Percentiles rank a stretch among this genome's conserved stretches.
These are phyloP conservation scores for Pseudomugil tenellus DNA, from an alignment of 2,797 vertebrate genomes.

Conservation along the genomic window DNA sequence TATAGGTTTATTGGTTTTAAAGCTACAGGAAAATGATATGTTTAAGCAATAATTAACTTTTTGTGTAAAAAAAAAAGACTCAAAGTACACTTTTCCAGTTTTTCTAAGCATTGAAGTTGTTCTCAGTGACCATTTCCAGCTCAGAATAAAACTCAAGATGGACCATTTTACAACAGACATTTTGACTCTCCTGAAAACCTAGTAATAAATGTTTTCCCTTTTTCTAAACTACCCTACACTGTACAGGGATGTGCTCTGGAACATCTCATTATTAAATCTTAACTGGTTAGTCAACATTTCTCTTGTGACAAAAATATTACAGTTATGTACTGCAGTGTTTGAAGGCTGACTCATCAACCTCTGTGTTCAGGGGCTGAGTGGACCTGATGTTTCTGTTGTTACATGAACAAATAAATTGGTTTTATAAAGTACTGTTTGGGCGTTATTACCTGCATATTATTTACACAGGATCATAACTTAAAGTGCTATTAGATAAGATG, in stretches of 20 bases:
- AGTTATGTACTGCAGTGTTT: constrained; percentile 69
- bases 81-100: not conserved
- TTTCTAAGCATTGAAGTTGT: constrained; percentile 24
- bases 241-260: not conserved
- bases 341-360: constrained; percentile 80
- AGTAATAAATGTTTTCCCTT: not conserved
- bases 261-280: not conserved
- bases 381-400: constrained; percentile 75
- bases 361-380: constrained; percentile 64
- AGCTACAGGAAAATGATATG: not conserved
- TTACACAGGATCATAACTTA: not conserved
- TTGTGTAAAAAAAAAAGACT: not conserved
- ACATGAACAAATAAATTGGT: constrained; percentile 32
- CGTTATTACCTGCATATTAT: not conserved
- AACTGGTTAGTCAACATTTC: constrained; percentile 13
- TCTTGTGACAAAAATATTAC: constrained; percentile 16
- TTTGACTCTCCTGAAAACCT: not conserved
- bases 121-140: constrained; percentile 2
- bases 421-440: not conserved
- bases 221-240: not conserved
- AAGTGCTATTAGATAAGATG: not conserved
- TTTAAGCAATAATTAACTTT: not conserved
- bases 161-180: constrained; percentile 29
- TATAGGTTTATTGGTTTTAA: constrained; percentile 8
- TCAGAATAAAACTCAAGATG: constrained; percentile 2